Conservation (phyloP, 1,140 invertebrate genomes). For the Drosophila teissieri region DNA sequence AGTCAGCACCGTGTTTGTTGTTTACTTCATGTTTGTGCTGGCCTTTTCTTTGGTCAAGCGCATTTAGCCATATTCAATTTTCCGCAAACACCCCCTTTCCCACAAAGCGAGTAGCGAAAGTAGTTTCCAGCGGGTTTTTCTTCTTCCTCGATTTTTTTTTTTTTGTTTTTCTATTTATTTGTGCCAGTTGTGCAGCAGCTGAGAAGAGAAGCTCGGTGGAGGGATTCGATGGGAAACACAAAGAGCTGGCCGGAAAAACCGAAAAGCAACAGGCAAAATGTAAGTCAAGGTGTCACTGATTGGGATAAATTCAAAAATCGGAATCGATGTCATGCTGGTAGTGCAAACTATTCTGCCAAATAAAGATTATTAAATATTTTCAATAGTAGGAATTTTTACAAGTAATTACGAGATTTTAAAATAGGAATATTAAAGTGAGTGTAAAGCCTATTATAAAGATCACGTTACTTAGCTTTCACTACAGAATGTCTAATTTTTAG, state of each 20-base stretch:
- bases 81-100: constrained; percentile 16
- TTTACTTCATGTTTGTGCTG: constrained; percentile 60
- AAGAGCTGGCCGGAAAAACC: constrained; percentile 25
- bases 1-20: constrained; percentile 35
- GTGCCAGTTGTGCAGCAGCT: constrained; percentile 73
- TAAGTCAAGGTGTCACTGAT: constrained; percentile 52
- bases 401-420: too few relatives aligned
- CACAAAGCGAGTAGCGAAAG: constrained; percentile 68
- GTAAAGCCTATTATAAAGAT: neutral
- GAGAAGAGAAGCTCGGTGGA: constrained; percentile 6
- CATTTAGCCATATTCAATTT: constrained; percentile 68
- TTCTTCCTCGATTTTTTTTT: constrained; percentile 17
- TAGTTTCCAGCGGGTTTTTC: constrained; percentile 76
- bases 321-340: neutral
- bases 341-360: too few relatives aligned
- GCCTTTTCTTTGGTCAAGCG: constrained; percentile 69
- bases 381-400: too few relatives aligned
- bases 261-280: constrained; percentile 52
- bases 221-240: constrained; percentile 15
- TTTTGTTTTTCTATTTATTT: constrained; percentile 48
- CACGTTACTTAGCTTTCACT: neutral
- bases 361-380: too few relatives aligned
- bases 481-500: constrained; percentile 1
- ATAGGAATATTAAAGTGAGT: neutral
- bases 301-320: constrained; percentile 12